Percentiles rank a stretch among this genome's conserved stretches.
Conservation (phyloP, 2,888 invertebrate species). For the Anoncus sp. region DNA sequence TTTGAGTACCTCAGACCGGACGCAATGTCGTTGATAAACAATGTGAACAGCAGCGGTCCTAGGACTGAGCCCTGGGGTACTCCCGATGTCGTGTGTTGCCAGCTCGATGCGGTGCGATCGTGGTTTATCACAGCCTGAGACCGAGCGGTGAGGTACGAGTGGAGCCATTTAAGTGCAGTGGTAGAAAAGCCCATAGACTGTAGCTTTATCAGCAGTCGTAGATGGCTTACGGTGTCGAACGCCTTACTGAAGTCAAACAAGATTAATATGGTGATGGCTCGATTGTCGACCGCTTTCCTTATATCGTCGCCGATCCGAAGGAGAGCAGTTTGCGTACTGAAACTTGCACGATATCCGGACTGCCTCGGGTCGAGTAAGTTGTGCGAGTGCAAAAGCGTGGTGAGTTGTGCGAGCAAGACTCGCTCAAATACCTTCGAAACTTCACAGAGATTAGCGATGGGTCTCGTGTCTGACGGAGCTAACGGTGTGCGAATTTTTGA, state of each 20-base stretch:
- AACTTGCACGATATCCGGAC: slow-evolving; percentile 16
- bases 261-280: slow-evolving; percentile 9
- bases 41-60: slow-evolving; percentile 3
- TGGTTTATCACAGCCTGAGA: background rate
- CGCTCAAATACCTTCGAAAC: slow-evolving; percentile 27
- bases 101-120: background rate
- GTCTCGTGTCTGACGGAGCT: slow-evolving; percentile 10
- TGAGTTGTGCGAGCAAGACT: background rate
- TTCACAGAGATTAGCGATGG: slow-evolving; percentile 18
- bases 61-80: slow-evolving; percentile 18
- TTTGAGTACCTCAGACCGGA: background rate
- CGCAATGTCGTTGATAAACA: background rate
- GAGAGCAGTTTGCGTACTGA: slow-evolving; percentile 37
- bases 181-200: no score
- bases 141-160: background rate
- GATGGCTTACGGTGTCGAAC: slow-evolving; percentile 18
- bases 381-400: background rate
- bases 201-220: background rate
- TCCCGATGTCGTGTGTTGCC: background rate
- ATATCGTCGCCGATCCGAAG: slow-evolving; percentile 15
- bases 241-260: slow-evolving; percentile 29
- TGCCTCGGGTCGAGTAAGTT: slow-evolving; percentile 19
- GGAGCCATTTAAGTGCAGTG: background rate
- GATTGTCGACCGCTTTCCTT: slow-evolving; percentile 19
- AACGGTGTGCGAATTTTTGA: background rate